Conservation (phyloP, 1,140 invertebrate genomes). For the Drosophila insularis region DNA sequence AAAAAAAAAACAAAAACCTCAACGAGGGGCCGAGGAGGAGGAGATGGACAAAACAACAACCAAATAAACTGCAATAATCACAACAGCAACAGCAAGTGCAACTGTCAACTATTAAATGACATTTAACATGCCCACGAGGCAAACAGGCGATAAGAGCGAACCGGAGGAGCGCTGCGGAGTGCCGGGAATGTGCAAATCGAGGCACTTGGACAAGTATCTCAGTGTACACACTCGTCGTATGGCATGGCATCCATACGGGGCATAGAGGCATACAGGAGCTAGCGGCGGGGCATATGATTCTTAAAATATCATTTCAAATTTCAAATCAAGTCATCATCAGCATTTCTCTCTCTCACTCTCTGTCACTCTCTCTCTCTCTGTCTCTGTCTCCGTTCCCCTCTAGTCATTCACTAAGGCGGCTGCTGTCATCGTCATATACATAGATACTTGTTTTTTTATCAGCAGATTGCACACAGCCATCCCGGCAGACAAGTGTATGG, state of each 20-base stretch:
- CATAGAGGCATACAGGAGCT: too few species aligned
- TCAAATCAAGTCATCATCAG: constrained; percentile 75
- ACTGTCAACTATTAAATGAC: constrained; percentile 80
- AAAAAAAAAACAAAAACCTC: constrained; percentile 4
- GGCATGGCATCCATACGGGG: too few species aligned
- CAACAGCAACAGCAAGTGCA: constrained; percentile 67
- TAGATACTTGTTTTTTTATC: constrained; percentile 28
- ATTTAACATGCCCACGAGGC: constrained; percentile 75
- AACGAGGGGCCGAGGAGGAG: neutral
- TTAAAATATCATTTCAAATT: constrained; percentile 80
- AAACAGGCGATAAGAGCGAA: neutral
- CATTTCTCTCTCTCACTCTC: neutral
- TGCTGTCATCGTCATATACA: constrained; percentile 8
- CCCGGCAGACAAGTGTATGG: constrained; percentile 38
- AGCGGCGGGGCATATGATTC: constrained; percentile 57
- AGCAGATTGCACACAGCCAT: constrained; percentile 38
- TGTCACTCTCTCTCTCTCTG: neutral
- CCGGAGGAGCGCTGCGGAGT: neutral
- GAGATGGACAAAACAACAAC: neutral
- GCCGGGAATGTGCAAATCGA: neutral
- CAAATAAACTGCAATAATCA: constrained; percentile 72
- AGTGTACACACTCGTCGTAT: neutral
- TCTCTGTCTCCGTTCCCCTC: neutral
- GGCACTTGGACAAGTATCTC: constrained; percentile 15
- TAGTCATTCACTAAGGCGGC: neutral